phyloP scores from a whole-genome alignment of 2,888 invertebrate species.

The Prenolepis imparis region DNA sequence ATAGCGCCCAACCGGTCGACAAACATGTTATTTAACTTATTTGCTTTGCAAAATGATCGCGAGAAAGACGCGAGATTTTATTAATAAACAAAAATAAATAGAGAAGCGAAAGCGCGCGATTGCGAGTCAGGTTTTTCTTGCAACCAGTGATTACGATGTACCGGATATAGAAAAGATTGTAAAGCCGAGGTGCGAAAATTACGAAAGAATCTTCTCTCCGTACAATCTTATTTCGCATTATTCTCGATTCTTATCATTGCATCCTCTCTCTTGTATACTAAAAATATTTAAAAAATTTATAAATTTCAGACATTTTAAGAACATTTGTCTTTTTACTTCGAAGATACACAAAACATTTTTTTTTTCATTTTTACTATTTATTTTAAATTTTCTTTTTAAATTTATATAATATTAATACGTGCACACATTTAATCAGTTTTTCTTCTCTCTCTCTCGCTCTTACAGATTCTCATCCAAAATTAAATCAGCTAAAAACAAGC shows the following conservation, averaged over 20 bases:
- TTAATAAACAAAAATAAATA: not conserved
- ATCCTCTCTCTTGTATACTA: not conserved
- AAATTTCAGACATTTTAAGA: not conserved
- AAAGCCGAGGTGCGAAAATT: constrained; percentile 20
- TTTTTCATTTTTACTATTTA: not conserved
- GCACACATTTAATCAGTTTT: not conserved
- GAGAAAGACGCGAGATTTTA: not conserved
- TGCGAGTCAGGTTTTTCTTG: constrained; percentile 33
- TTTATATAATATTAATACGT: not conserved
- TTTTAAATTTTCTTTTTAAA: not conserved
- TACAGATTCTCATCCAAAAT: not conserved
- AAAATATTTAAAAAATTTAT: not conserved
- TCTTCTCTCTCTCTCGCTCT: not conserved
- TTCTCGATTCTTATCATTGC: not conserved
- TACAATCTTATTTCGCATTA: not conserved
- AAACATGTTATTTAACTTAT: constrained; percentile 30
- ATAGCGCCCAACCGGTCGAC: not conserved
- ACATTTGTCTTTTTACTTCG: not conserved
- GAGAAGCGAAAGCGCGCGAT: constrained; percentile 1
- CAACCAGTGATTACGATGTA: not conserved
- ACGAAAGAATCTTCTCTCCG: not conserved
- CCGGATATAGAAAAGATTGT: constrained; percentile 7
- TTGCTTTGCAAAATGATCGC: constrained; percentile 37
- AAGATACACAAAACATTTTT: not conserved
- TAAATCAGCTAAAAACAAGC: not conserved